A percentile compares a stretch with the other conserved stretches of the same genome.
Evolutionary conservation across 2,888 invertebrate species (phyloP).

Genomic region (Melanophora roralis): DNA sequence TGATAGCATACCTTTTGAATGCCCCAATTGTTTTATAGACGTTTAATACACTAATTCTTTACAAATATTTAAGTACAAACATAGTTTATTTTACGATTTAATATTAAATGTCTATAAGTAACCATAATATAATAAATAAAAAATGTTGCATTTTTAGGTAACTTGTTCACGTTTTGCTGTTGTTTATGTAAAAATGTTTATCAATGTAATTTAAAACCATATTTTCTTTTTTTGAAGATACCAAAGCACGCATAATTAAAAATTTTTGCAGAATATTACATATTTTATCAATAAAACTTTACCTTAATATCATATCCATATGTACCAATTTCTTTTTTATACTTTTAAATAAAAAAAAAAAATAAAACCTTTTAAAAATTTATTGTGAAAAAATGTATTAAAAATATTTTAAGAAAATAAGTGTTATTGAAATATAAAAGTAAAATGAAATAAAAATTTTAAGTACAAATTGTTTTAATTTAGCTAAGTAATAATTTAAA

Average conservation of each 20-base stretch:
- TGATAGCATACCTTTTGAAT: too few species aligned
- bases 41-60: too few species aligned
- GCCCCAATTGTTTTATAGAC: too few species aligned
- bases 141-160: background rate
- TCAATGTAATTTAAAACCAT: constrained; percentile 16
- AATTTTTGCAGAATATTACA: background rate
- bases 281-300: background rate
- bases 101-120: too few species aligned
- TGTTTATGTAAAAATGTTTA: background rate
- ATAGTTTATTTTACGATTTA: too few species aligned
- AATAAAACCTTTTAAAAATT: background rate
- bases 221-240: background rate
- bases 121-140: too few species aligned
- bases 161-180: background rate
- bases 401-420: background rate
- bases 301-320: background rate
- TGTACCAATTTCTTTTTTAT: too few species aligned
- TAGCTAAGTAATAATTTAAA: background rate
- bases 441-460: constrained; percentile 14
- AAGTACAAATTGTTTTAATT: constrained; percentile 12
- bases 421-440: constrained; percentile 18
- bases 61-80: too few species aligned
- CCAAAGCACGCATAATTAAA: background rate
- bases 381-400: background rate
- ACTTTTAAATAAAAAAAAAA: background rate